Percentiles rank a stretch among this genome's conserved stretches.
These are phyloP conservation scores for Paramuricea clavata DNA, from an alignment of 92 coral and sea anemone genomes.

Conservation along the genomic window DNA sequence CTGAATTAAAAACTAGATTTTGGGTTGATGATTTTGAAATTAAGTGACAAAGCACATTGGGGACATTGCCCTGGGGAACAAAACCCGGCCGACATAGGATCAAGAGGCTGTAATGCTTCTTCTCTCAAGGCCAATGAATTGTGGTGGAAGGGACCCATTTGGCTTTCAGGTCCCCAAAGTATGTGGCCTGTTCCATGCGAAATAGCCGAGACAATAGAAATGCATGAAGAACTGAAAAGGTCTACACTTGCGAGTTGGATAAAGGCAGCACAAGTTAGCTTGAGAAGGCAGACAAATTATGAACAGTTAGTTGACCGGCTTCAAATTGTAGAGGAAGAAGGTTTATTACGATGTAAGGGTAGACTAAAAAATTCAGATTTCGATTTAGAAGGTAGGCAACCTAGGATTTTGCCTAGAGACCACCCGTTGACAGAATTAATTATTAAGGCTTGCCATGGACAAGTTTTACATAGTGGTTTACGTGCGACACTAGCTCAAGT, in stretches of 20 bases:
- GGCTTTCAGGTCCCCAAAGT: not conserved
- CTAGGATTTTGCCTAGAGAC: conserved; percentile 55
- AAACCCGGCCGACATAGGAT: conserved; percentile 72
- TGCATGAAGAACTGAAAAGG: not conserved
- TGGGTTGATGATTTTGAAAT: conserved; percentile 22
- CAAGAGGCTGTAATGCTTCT: conserved; percentile 42
- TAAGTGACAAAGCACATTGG: conserved; percentile 60
- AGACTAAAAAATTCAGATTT: conserved; percentile 52
- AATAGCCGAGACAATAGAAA: not conserved
- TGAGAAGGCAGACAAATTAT: too few species aligned
- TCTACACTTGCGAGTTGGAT: not conserved
- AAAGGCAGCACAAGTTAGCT: too few species aligned
- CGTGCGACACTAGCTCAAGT: conserved; percentile 55
- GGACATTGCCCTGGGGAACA: conserved; percentile 64
- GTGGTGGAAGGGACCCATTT: conserved; percentile 18
- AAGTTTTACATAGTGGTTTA: conserved; percentile 48
- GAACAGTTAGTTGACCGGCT: too few species aligned
- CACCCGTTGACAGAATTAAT: conserved; percentile 39
- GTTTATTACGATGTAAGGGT: conserved; percentile 53
- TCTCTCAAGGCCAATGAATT: not conserved
- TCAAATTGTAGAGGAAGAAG: not conserved
- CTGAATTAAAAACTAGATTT: not conserved
- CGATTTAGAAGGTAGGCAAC: conserved; percentile 16
- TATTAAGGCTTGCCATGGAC: conserved; percentile 27
- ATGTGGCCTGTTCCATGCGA: not conserved